Evolutionary conservation across 2,888 invertebrate genomes (phyloP).

Genomic region (Aplocera efformata): DNA sequence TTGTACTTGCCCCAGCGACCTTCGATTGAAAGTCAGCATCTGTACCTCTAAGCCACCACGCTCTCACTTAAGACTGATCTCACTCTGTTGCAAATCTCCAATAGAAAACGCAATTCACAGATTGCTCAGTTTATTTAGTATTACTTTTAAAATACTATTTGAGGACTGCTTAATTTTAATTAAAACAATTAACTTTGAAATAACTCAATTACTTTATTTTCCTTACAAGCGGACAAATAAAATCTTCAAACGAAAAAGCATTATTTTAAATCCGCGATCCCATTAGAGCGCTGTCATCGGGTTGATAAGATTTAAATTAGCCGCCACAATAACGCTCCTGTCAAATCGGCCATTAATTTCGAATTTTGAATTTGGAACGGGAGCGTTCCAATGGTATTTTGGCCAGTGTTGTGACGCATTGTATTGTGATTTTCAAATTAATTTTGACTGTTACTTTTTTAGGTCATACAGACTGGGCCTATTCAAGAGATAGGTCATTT

Average conservation of each 20-base stretch:
- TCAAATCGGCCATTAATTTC: conserved; percentile 79
- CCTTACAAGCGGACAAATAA: conserved; percentile 40
- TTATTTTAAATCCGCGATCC: conserved; percentile 67
- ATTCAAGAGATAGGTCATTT: too few species aligned
- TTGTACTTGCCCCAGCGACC: too few species aligned
- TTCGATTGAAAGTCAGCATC: too few species aligned
- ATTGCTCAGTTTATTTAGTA: too few species aligned
- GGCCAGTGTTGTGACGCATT: conserved; percentile 19
- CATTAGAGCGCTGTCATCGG: conserved; percentile 78
- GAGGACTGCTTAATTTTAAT: too few species aligned
- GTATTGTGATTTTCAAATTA: conserved; percentile 3
- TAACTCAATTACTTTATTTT: conserved; percentile 39
- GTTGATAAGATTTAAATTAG: conserved; percentile 80
- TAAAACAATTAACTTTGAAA: conserved; percentile 1
- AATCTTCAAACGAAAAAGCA: conserved; percentile 44
- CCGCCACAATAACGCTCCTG: conserved; percentile 75
- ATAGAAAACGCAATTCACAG: too few species aligned
- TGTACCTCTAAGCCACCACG: too few species aligned
- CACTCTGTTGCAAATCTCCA: too few species aligned
- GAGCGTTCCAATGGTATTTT: conserved; percentile 45
- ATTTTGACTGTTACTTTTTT: conserved; percentile 1
- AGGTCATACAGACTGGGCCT: too few species aligned
- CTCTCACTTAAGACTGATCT: too few species aligned
- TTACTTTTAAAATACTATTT: too few species aligned
- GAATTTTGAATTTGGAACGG: conserved; percentile 75